A percentile compares a stretch with the other conserved stretches of the same genome.
Conservation (phyloP, 2,888 invertebrate species). For the Drosophila cognata region DNA sequence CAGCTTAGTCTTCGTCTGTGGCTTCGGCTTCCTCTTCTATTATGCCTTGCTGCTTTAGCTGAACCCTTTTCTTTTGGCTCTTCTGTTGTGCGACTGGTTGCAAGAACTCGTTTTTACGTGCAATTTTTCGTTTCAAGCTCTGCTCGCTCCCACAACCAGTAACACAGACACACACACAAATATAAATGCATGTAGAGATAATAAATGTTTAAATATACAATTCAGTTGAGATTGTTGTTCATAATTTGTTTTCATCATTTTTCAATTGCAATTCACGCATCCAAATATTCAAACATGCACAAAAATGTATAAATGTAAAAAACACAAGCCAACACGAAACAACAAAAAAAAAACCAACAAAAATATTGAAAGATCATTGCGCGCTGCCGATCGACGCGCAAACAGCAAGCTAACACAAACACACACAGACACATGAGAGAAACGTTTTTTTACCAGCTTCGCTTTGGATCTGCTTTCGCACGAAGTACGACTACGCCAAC, state of each 20-base stretch:
- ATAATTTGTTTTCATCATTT: conserved; percentile 24
- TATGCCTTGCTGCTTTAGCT: conserved; percentile 30
- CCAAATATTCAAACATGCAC: conserved; percentile 21
- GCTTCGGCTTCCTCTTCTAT: conserved; percentile 11
- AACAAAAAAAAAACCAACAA: conserved; percentile 62
- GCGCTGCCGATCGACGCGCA: conserved; percentile 53
- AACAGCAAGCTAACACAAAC: conserved; percentile 19
- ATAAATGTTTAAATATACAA: not conserved
- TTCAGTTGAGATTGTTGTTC: not conserved
- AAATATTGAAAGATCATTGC: conserved; percentile 65
- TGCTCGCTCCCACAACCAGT: conserved; percentile 39
- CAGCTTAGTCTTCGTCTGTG: conserved; percentile 33
- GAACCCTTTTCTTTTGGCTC: conserved; percentile 64
- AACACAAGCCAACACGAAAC: conserved; percentile 32
- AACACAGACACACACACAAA: conserved; percentile 21
- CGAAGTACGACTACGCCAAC: conserved; percentile 44
- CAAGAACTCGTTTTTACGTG: conserved; percentile 71
- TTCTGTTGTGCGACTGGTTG: conserved; percentile 56
- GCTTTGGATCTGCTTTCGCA: conserved; percentile 51
- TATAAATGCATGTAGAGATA: not conserved
- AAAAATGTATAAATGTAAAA: not conserved
- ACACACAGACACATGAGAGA: conserved; percentile 18
- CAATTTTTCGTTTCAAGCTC: conserved; percentile 61
- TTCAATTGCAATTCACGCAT: conserved; percentile 28
- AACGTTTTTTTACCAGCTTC: conserved; percentile 58